Evolutionary conservation across 2,888 invertebrate species (phyloP), one percentile per base, ranked within the genome.

Genomic region (Globia sparganii): DNA sequence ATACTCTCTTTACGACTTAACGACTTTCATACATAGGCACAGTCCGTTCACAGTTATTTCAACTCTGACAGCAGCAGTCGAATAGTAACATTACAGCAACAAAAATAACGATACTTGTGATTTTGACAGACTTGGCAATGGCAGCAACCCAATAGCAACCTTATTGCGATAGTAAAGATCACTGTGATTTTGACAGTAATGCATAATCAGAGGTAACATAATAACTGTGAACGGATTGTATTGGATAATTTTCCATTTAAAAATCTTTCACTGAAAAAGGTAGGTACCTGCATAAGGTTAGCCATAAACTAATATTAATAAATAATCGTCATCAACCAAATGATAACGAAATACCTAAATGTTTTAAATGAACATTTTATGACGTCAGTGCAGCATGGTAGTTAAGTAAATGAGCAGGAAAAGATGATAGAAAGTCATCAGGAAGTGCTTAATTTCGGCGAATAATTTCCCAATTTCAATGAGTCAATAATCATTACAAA

Each of bases 401-500:
- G 31, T 31, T 61, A 61, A 37, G 37, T 61, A 56, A 37, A 25
- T 25, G 59, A 49, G 46, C 15, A 46, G 59, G 31, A 31, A 43
- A 61, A n/a, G 5, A 15, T 28, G 2, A 4, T n/a, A 34, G 15
- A 58, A 65, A 65, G 25, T 25, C 18, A 21, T 49, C n/a, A 53
- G 25, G 49, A 65, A 66, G 49, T 31, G 53, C 34, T 56, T n/a
- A 71, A 62, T 9, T 70, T 65, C 37, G 28, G 37, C 69, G 31
- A 75, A 73, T 77, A 59, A 28, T 68, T 81, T 74, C 56, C 53
- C 74, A 70, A 69, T 75, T 64, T 74, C 31, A 61, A 77, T 67
- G 56, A 77, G 72, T 77, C 76, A 80, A 74, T 78, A 78, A 76
- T 80, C 70, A 83, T 76, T 53, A 78, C 78, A 86, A 80, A 80